Evolutionary conservation across 1,140 invertebrate genomes (phyloP).

Genomic region (Teleopsis dalmanni): DNA sequence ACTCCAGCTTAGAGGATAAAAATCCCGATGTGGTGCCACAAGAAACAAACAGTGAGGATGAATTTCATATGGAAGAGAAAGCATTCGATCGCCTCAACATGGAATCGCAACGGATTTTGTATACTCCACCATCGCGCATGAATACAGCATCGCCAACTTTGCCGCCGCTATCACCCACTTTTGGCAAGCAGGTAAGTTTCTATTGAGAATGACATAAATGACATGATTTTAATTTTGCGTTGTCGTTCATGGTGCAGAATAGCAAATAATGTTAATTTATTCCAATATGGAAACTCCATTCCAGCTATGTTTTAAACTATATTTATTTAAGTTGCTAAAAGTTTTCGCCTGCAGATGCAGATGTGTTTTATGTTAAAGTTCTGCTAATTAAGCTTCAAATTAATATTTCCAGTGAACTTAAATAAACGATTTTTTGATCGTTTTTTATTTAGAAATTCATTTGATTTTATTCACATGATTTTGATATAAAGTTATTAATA

Average conservation of each 20-base stretch:
- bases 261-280: neutral
- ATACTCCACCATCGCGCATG: constrained; percentile 35
- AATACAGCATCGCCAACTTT: constrained; percentile 28
- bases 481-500: too few species aligned
- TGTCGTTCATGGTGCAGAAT: too few species aligned
- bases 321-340: neutral
- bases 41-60: constrained; percentile 51
- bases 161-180: constrained; percentile 38
- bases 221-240: too few species aligned
- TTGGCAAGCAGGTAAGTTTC: constrained; percentile 40
- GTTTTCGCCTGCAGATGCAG: neutral
- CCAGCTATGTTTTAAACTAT: neutral
- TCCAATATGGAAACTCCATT: neutral
- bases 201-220: neutral
- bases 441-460: too few species aligned
- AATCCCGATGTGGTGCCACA: constrained; percentile 72
- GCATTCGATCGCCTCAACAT: constrained; percentile 50
- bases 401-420: too few species aligned
- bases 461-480: too few species aligned
- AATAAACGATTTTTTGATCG: too few species aligned
- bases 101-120: constrained; percentile 39
- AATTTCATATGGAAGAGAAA: constrained; percentile 45
- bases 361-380: too few species aligned
- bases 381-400: too few species aligned
- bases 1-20: constrained; percentile 58